Base-by-base conservation (phyloP, 2,888 invertebrate genomes). In the Xiphydria camelus region DNA sequence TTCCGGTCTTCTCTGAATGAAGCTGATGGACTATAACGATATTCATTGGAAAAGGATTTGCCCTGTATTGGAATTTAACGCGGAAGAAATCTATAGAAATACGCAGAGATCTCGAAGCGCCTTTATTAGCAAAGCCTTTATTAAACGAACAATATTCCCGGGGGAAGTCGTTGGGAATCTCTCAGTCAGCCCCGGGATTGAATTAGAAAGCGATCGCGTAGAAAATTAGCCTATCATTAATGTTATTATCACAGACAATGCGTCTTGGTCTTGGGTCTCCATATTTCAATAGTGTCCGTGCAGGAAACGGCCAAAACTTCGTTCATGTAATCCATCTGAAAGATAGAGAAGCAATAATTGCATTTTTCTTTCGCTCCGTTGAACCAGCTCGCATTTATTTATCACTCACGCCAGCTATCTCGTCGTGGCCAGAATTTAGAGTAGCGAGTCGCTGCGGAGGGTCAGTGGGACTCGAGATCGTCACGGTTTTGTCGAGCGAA, bases 391-490 rank as follows among this genome's bases (percentile, higher is more conserved):
- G 15, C 6, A 29, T 29, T 10, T 1, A 40, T 21, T 12, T 18
- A 3, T 38, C 17, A 60, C 69, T 62, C 55, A 73, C 73, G 42
- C 66, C 58, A 10, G 71, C 66, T 46, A 73, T 63, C 47, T 64
- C 68, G 1, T 70, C 73, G 19, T 66, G 63, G 10, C 46, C 45
- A 9, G 59, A 62, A 9, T 37, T 38, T 10, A 73, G 53, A 9
- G 52, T 60, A 7, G 59, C 42, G 4, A 73, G 42, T 3, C 52
- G 41, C 38, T 59, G 62, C 1, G 72, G 71, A 17, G 75, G 76
- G 56, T 75, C 66, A 1, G 75, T 76, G 2, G 76, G 68, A 44
- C 70, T 70, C 21, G 59, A 62, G 46, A 76, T 60, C 53, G 64
- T 59, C 5, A 76, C 67, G 21, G 68, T 71, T 33, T 66, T 63